Percentiles rank a stretch among this genome's conserved stretches.
Evolutionary conservation across 1,140 invertebrate genomes (phyloP).

Genomic region (Wiebesia pumilae): DNA sequence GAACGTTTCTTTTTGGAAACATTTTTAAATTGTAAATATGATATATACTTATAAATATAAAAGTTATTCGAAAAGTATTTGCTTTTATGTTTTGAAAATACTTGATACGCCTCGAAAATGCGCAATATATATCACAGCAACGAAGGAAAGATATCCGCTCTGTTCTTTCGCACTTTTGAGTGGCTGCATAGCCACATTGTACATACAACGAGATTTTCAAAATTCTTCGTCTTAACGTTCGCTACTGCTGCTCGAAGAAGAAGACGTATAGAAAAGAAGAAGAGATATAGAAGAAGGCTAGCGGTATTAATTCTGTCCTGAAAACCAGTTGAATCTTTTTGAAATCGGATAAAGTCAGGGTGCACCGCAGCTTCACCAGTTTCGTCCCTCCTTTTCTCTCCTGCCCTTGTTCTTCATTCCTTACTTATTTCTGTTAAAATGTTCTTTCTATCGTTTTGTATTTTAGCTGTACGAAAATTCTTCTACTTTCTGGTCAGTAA

Average conservation of each 20-base stretch:
- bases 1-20: background rate
- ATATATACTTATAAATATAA: background rate
- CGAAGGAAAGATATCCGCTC: background rate
- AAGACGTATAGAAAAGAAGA: background rate
- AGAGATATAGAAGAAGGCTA: slow-evolving; percentile 27
- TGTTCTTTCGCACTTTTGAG: slow-evolving; percentile 13
- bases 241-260: background rate
- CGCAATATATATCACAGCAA: background rate
- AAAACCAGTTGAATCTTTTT: slow-evolving; percentile 41
- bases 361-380: slow-evolving; percentile 15
- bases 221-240: background rate
- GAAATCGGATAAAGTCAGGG: slow-evolving; percentile 48
- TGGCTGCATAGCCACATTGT: background rate
- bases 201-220: slow-evolving; percentile 33
- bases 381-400: slow-evolving; percentile 13
- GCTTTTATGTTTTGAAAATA: background rate
- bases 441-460: background rate
- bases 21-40: background rate
- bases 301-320: slow-evolving; percentile 30
- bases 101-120: background rate
- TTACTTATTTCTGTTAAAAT: background rate
- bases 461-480: background rate
- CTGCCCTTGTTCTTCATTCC: background rate
- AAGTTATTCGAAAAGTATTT: background rate
- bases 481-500: background rate